phyloP scores from a whole-genome alignment of 1,140 invertebrate genomes.

The Carposina sasakii region DNA sequence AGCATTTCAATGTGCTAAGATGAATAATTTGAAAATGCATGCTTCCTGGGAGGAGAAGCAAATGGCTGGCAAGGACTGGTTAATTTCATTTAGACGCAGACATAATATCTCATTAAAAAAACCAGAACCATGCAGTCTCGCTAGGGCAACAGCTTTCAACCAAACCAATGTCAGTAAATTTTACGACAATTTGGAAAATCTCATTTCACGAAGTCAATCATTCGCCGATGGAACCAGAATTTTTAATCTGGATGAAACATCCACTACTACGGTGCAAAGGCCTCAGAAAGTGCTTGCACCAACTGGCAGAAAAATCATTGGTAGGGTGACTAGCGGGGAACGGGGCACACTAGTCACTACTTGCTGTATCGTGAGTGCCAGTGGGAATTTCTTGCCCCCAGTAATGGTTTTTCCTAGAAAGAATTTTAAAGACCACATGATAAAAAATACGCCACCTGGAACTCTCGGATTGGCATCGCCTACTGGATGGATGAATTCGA shows the following conservation, averaged over 20 bases:
- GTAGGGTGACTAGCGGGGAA: constrained; percentile 57
- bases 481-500: constrained; percentile 53
- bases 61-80: constrained; percentile 33
- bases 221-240: no score
- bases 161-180: constrained; percentile 34
- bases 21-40: constrained; percentile 35
- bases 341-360: constrained; percentile 58
- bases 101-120: constrained; percentile 41
- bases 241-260: no score
- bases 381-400: constrained; percentile 25
- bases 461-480: constrained; percentile 40
- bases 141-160: constrained; percentile 54
- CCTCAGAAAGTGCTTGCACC: no score
- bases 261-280: no score
- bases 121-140: constrained; percentile 39
- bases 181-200: constrained; percentile 47
- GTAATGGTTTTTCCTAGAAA: constrained; percentile 45
- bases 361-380: constrained; percentile 43
- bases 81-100: constrained; percentile 26
- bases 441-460: constrained; percentile 40
- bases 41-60: constrained; percentile 30
- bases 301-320: no score
- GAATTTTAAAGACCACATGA: constrained; percentile 45
- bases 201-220: no score
- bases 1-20: constrained; percentile 34